These are phyloP conservation scores for Tryphoninae sp. DNA, from an alignment of 2,888 invertebrate species.

Conservation along the genomic window DNA sequence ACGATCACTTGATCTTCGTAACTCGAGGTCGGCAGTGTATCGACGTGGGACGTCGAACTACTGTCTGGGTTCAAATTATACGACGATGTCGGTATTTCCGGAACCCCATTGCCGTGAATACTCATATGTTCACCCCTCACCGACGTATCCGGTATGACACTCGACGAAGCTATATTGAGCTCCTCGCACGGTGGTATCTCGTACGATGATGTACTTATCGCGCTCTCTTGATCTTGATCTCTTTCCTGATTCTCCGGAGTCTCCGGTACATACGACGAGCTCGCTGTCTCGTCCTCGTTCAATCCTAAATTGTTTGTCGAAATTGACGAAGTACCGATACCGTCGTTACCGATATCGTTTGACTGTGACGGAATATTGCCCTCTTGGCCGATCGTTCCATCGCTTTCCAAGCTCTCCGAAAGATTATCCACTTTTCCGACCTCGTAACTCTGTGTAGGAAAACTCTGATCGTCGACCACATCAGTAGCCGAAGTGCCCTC, in stretches of 20 bases:
- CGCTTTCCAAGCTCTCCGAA: constrained; percentile 74
- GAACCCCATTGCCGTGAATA: constrained; percentile 78
- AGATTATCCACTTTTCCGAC: constrained; percentile 75
- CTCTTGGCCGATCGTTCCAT: constrained; percentile 75
- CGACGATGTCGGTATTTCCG: constrained; percentile 79
- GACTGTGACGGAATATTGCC: constrained; percentile 79
- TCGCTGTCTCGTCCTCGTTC: constrained; percentile 79
- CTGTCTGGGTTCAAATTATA: constrained; percentile 79
- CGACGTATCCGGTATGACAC: constrained; percentile 76
- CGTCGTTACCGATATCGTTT: constrained; percentile 76
- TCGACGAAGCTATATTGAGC: constrained; percentile 78
- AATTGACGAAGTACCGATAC: constrained; percentile 75
- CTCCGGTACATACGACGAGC: constrained; percentile 79
- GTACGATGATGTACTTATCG: constrained; percentile 80
- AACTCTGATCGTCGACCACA: constrained; percentile 75
- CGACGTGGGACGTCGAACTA: constrained; percentile 74
- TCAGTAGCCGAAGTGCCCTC: constrained; percentile 66
- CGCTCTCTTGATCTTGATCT: constrained; percentile 80
- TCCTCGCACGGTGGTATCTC: constrained; percentile 80
- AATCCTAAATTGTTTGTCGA: constrained; percentile 75
- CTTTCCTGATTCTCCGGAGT: constrained; percentile 79
- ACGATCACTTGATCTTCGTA: constrained; percentile 77
- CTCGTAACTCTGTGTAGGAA: constrained; percentile 79
- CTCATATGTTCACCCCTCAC: constrained; percentile 74
- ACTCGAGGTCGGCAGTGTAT: constrained; percentile 77